These are phyloP conservation scores for Bombus pascuorum DNA, from an alignment of 1,140 invertebrate genomes.

Conservation along the genomic window DNA sequence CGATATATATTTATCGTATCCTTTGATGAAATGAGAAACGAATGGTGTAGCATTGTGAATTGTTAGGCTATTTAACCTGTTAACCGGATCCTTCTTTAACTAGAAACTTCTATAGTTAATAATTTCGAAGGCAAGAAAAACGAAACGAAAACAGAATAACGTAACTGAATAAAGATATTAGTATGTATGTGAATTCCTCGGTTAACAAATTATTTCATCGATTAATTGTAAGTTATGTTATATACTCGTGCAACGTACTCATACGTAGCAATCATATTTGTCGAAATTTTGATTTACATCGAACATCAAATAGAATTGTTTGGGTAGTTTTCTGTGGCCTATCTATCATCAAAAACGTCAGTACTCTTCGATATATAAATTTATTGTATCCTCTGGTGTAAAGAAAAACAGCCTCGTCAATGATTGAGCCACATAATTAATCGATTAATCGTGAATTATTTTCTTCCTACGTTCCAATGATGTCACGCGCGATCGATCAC, in stretches of 20 bases:
- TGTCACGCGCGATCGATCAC: background rate
- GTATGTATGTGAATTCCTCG: background rate
- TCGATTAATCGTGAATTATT: background rate
- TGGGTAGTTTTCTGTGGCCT: background rate
- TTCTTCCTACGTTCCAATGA: background rate
- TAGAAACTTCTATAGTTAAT: background rate
- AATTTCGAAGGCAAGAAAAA: background rate
- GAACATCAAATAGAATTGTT: no score
- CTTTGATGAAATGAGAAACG: background rate
- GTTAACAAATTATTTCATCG: background rate
- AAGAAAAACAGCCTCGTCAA: background rate
- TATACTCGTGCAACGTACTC: no score
- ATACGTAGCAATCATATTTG: no score
- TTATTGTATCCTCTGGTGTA: background rate
- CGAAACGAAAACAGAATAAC: background rate
- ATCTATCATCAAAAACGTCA: background rate
- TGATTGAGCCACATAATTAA: background rate
- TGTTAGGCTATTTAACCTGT: background rate
- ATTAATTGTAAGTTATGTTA: background rate
- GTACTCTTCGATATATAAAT: background rate
- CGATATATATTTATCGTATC: background rate
- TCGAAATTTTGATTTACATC: background rate
- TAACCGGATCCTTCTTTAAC: background rate
- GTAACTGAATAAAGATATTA: background rate
- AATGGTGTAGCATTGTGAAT: background rate